Evolutionary conservation across 2,797 vertebrate genomes (phyloP).

Genomic region (Pangasius mekongensis): DNA sequence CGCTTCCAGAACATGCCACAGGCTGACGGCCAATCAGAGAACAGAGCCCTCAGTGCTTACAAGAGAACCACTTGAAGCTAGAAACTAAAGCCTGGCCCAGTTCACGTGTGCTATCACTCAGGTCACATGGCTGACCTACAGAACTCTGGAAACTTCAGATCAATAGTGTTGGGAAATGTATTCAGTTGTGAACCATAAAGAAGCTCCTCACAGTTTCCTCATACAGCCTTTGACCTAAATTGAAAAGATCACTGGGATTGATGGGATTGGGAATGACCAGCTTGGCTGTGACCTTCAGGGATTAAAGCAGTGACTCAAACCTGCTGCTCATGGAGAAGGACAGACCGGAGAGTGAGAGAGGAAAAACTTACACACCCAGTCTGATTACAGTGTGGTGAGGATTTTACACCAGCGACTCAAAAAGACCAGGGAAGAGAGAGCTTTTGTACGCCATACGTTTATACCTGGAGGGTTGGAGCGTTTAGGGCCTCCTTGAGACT

Average conservation of each 20-base stretch:
- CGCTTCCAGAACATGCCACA: slow-evolving; percentile 21
- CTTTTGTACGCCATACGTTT: slow-evolving; percentile 17
- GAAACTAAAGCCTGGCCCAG: neutral
- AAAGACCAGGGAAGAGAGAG: neutral
- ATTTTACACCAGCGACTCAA: slow-evolving; percentile 55
- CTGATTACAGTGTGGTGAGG: slow-evolving; percentile 34
- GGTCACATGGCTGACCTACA: slow-evolving; percentile 21
- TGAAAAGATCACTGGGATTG: neutral
- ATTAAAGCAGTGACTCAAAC: slow-evolving; percentile 1
- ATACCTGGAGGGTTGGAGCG: slow-evolving; percentile 94
- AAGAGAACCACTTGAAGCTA: slow-evolving; percentile 22
- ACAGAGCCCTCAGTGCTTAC: neutral
- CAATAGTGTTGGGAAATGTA: neutral
- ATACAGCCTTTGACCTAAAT: slow-evolving; percentile 4
- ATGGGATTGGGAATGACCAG: neutral
- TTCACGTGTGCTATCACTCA: neutral
- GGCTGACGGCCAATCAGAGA: slow-evolving; percentile 26
- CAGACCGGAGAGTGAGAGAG: neutral
- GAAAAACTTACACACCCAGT: neutral
- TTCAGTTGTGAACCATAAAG: neutral
- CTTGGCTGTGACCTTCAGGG: neutral
- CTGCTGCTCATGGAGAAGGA: neutral
- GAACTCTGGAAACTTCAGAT: neutral
- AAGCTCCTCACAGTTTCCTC: neutral
- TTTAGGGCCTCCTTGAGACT: slow-evolving; percentile 76